phyloP scores from a whole-genome alignment of 2,888 invertebrate genomes.

The Acleris sparsana region DNA sequence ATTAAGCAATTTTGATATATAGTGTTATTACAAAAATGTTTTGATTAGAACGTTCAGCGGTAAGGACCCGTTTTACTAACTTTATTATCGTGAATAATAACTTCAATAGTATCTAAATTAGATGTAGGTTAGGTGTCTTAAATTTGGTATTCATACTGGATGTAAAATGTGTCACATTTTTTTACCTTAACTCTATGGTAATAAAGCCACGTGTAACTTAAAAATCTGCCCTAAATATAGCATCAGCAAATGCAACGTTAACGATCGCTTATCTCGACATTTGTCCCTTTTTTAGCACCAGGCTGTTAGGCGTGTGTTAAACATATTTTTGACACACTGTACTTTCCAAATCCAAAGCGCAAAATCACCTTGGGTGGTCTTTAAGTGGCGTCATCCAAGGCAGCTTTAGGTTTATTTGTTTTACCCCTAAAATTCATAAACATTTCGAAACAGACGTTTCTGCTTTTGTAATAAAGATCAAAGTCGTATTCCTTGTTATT shows the following conservation, averaged over 20 bases:
- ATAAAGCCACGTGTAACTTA: constrained; percentile 23
- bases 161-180: too few species aligned
- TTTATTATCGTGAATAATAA: too few species aligned
- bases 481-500: constrained; percentile 18
- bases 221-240: constrained; percentile 24
- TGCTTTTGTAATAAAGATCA: constrained; percentile 7
- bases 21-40: too few species aligned
- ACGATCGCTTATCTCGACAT: constrained; percentile 31
- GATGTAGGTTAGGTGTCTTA: too few species aligned
- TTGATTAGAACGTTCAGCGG: too few species aligned
- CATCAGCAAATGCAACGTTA: constrained; percentile 29
- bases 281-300: constrained; percentile 33
- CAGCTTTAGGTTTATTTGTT: constrained; percentile 67
- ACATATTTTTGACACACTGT: constrained; percentile 37
- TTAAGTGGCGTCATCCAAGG: constrained; percentile 73
- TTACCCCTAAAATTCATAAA: constrained; percentile 48
- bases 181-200: too few species aligned
- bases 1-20: too few species aligned
- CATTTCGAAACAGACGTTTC: constrained; percentile 22
- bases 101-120: too few species aligned
- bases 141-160: not conserved
- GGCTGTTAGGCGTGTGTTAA: constrained; percentile 34
- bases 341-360: constrained; percentile 47
- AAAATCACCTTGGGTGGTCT: constrained; percentile 80
- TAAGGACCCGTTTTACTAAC: too few species aligned